Base-by-base conservation (phyloP, 2,113 vertebrate genomes). In the Microcebus lehilahytsara region DNA sequence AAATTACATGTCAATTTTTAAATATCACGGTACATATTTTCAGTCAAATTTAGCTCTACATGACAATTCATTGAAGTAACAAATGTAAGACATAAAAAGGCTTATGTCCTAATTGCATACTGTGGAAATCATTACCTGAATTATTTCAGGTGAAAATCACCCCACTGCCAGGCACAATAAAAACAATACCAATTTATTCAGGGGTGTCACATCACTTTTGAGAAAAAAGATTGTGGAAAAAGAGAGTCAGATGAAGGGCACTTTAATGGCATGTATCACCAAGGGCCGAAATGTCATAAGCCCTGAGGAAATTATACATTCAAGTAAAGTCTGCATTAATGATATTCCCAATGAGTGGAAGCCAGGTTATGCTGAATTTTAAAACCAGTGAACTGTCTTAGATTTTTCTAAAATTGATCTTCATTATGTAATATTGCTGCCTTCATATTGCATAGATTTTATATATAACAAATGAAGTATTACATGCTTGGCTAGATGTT, bases 111-210 rank as follows among this genome's bases (percentile, higher is more conserved):
- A 34, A 56, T 78, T 92, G 30, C 84, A 66, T 85, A 53, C 16
- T 58, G 81, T 93, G 9, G 60, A 71, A 85, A 89, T 88, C 95
- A 85, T 94, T 97, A 78, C n/a, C 85, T 96, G 96, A 97, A 97
- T 96, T 53, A 92, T 93, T 98, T 98, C 97, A 97, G 96, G 96
- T 89, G 83, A 95, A 89, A 96, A 91, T 53, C 30, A 83, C n/a
- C 72, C 60, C 75, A 83, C 51, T 96, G 93, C 64, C 85, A 78
- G 66, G 83, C 40, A 91, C 58, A 96, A 75, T 89, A 97, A 95
- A 97, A 97, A 71, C 27, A 93, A 49, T 34, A 85, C 30, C 71
- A 78, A 67, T 97, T 84, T 80, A 95, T 92, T 84, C 64, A 64
- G 89, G 81, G 88, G 93, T 20, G 80, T 97, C 74, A 91, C 85